Conservation (phyloP, 2,888 invertebrate species). For the Leptura quadrifasciata region DNA sequence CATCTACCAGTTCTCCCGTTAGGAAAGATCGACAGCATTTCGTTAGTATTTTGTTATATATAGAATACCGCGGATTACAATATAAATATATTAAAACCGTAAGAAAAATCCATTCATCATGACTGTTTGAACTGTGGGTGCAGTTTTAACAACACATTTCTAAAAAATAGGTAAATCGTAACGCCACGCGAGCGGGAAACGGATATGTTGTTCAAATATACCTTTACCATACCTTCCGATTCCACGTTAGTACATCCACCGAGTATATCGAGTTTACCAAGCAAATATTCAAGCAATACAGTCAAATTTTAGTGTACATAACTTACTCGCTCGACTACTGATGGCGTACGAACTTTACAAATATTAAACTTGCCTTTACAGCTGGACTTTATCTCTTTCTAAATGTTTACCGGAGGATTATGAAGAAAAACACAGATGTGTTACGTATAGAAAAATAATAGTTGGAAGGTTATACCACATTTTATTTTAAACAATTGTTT, state of each 20-base stretch:
- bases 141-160: conserved; percentile 49
- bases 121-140: conserved; percentile 51
- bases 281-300: conserved; percentile 41
- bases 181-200: conserved; percentile 65
- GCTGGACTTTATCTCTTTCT: conserved; percentile 30
- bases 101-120: conserved; percentile 37
- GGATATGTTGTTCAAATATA: conserved; percentile 69
- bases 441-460: conserved; percentile 36
- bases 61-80: too few species aligned
- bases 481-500: conserved; percentile 40
- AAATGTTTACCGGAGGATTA: conserved; percentile 31
- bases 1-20: too few species aligned
- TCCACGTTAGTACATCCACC: conserved; percentile 58
- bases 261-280: conserved; percentile 48
- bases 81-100: not conserved
- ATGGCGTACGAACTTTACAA: conserved; percentile 50
- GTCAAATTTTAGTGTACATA: conserved; percentile 21
- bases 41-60: too few species aligned
- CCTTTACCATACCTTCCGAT: conserved; percentile 64
- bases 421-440: conserved; percentile 25
- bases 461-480: conserved; percentile 1
- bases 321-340: conserved; percentile 42
- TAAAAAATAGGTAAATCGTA: conserved; percentile 52
- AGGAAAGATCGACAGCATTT: too few species aligned
- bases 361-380: conserved; percentile 43